Percentiles rank a stretch among this genome's conserved stretches.
Conservation (phyloP, 2,888 invertebrate genomes). For the Carterocephalus palaemon region DNA sequence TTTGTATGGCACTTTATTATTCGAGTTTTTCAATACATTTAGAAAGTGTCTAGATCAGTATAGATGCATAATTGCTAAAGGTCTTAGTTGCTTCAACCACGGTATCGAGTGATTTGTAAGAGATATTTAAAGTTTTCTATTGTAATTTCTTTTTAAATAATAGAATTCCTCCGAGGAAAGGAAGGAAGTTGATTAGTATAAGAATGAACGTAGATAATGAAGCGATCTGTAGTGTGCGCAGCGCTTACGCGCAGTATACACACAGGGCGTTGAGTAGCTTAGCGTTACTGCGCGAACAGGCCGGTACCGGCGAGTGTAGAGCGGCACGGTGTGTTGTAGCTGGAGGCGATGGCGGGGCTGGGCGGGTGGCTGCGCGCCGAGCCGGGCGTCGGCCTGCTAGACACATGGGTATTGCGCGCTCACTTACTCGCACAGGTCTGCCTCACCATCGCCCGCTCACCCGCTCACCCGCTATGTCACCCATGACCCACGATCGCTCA, state of each 20-base stretch:
- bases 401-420: conserved; percentile 80
- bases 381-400: conserved; percentile 71
- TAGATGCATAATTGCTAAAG: no score
- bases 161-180: no score
- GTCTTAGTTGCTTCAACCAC: no score
- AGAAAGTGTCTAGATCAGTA: no score
- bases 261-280: conserved; percentile 4
- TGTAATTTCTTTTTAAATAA: no score
- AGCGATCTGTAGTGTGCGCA: no score
- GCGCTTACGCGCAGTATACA: conserved; percentile 11
- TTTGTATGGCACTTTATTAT: no score
- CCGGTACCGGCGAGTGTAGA: conserved; percentile 32
- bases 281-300: background rate
- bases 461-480: conserved; percentile 48
- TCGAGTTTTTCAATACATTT: no score
- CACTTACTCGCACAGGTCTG: conserved; percentile 79
- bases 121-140: no score
- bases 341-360: conserved; percentile 77
- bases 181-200: no score
- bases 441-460: conserved; percentile 54
- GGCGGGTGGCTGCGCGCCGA: conserved; percentile 75
- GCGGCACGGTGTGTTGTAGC: conserved; percentile 64
- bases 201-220: no score
- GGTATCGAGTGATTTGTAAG: no score
- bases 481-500: conserved; percentile 20